Evolutionary conservation across 1,140 invertebrate species (phyloP), one percentile per base, ranked within the genome.

Genomic region (Diorhabda elongata): DNA sequence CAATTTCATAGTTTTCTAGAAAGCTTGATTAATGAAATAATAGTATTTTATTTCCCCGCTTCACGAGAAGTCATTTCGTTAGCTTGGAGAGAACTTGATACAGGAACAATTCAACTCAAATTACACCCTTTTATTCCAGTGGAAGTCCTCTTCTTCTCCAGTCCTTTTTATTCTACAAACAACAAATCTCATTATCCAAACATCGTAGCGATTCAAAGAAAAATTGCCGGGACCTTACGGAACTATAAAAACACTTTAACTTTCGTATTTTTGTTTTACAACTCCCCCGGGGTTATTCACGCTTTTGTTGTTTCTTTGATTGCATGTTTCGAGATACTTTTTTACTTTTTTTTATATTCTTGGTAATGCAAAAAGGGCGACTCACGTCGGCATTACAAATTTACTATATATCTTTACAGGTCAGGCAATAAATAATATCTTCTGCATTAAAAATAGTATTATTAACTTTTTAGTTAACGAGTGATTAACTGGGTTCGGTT

Each of bases 241-340:
- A 52, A 52, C 47, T 52, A 52, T 52, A 52, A 52, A 52, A 52
- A 52, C 47, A 52, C 47, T 52, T 52, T 52, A 52, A 52, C 47
- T 52, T 52, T 52, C 47, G 47, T 52, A 52, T n/a, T 52, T 52
- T 52, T 52, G 47, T 52, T 52, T 52, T 52, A 52, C 47, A 8
- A 52, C 47, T 52, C 47, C 47, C 47, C n/a, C 6, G 47, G 47
- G 47, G n/a, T 52, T 52, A 52, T 52, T 52, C 47, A 52, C 47
- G 47, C 47, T 52, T 52, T 52, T 52, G 47, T 52, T 52, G 47
- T 52, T 52, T 52, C 6, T 52, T 52, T 52, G 47, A 52, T 52
- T 52, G 47, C 47, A 52, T 52, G 47, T 52, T 52, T 52, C 6
- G 47, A n/a, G 47, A 52, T 52, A n/a, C n/a, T 52, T 52, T 52